These are phyloP conservation scores for Ciconia nigra DNA, from an alignment of 2,797 vertebrate genomes.

Conservation along the genomic window DNA sequence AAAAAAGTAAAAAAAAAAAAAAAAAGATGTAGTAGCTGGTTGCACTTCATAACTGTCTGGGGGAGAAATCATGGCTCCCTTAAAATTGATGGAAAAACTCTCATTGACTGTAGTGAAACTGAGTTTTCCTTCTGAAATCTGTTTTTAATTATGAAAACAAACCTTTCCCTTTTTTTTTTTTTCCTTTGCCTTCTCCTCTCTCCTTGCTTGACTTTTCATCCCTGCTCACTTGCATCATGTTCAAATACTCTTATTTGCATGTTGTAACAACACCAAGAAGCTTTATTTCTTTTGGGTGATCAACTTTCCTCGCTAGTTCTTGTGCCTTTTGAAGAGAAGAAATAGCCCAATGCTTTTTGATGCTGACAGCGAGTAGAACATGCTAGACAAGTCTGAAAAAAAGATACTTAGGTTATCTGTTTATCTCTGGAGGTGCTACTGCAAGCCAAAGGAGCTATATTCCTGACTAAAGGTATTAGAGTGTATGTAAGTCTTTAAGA, in stretches of 20 bases:
- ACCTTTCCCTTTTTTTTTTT: not conserved
- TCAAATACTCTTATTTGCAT: not conserved
- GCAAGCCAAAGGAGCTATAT: not conserved
- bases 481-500: not conserved
- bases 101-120: not conserved
- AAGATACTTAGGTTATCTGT: not conserved
- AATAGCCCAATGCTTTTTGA: not conserved
- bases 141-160: not conserved
- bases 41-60: not conserved
- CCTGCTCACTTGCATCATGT: accelerated
- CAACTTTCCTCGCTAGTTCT: not conserved
- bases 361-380: not conserved
- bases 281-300: not conserved
- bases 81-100: not conserved
- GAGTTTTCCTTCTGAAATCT: not conserved
- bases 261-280: not conserved
- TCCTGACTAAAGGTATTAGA: not conserved
- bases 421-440: not conserved
- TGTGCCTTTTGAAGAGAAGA: not conserved
- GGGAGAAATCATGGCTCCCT: not conserved
- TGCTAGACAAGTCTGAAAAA: not conserved
- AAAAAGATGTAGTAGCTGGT: not conserved
- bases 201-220: not conserved
- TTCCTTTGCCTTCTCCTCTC: not conserved
- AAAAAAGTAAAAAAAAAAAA: not conserved